Base-by-base conservation (phyloP, 1,140 invertebrate species). In the Orius laevigatus region DNA sequence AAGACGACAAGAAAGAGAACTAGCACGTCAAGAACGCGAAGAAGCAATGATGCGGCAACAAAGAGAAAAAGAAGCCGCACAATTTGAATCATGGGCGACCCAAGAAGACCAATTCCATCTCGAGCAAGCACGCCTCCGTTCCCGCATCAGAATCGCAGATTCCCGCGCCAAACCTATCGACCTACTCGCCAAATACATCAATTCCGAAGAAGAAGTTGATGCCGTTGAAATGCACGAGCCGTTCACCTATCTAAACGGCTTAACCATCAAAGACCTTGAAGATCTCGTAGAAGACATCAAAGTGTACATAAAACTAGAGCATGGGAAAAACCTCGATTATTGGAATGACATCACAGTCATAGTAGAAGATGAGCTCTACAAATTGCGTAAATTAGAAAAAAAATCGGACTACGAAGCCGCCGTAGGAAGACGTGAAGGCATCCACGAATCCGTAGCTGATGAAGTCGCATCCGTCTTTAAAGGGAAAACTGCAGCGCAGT, bases 191-290 rank as follows among this genome's bases (percentile, higher is more conserved):
- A 90, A 94, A 66, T 98, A 98, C 60, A 91, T 98, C 19, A 89
- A 83, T 62, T 83, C 84, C 0, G 87, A 93, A 60, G 85, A 91
- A 58, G 81, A 89, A 57, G 82, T 88, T 31, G 84, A 89, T 63
- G 84, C 88, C 2, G 82, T 96, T 18, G 93, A 98, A 69, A 93
- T 98, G 86, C 89, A 95, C 60, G 93, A 98, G 64, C 94, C 95
- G 0, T 98, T 96, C 58, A 89, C 87, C 0, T 93, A 95, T 63
- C 69, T 98, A 0, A 87, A 93, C 62, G 94, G 93, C 2, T 66
- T 98, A 19, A 81, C 84, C 4, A 76, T 88, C 6, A 78, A 82
- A 53, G 94, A 99, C 65, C 69, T 98, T n/a, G 95, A 98, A 63
- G 95, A 99, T 68, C 66, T 99, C 0, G 70, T 97, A 3, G 93